Conservation (phyloP, 30 jellyfish, hydroid and myxozoan species). For the Turritopsis dohrnii region DNA sequence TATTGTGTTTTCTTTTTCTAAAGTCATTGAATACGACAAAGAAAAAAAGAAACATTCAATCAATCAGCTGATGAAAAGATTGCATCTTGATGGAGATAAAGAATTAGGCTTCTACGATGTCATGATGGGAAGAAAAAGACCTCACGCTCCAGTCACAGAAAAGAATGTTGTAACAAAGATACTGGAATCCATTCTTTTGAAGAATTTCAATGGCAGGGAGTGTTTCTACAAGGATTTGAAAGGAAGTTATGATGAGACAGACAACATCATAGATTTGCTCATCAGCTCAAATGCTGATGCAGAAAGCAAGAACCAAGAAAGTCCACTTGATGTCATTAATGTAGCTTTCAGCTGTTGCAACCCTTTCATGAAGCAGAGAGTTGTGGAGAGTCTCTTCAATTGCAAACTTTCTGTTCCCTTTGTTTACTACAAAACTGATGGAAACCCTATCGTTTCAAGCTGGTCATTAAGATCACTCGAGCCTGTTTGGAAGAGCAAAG, state of each 20-base stretch:
- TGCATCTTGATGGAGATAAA: neutral
- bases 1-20: too few species aligned
- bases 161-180: neutral
- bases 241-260: neutral
- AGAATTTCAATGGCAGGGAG: neutral
- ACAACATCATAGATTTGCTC: neutral
- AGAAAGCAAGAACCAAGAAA: neutral
- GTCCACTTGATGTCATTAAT: neutral
- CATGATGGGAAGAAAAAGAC: neutral
- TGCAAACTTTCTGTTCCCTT: neutral
- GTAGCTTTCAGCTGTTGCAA: neutral
- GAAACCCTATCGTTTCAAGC: neutral
- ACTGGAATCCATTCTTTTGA: neutral
- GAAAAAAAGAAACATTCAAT: neutral
- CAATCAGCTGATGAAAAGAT: neutral
- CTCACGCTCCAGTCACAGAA: neutral
- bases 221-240: neutral
- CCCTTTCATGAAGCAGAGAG: neutral
- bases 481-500: neutral
- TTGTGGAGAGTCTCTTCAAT: neutral
- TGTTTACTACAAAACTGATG: neutral
- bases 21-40: too few species aligned
- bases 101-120: neutral
- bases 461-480: neutral
- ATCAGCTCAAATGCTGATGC: neutral